Evolutionary conservation across 1,140 invertebrate genomes (phyloP), one percentile per base, ranked within the genome.

Genomic region (Mycetomoellerius zeteki): DNA sequence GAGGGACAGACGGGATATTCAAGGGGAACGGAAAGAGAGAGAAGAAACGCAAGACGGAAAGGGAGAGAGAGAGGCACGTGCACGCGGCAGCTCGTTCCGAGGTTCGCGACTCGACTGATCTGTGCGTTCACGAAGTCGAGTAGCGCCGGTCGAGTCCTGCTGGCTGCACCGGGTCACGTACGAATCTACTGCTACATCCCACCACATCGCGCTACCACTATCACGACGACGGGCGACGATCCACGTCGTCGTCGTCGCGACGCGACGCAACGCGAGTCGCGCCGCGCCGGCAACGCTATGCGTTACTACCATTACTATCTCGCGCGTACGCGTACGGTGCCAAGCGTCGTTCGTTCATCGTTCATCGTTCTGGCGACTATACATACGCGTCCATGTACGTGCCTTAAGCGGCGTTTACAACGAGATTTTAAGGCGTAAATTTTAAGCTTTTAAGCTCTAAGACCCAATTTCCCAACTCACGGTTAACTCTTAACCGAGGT

Each of bases 91-190:
- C 91, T 89, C 91, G 88, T 87, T 84, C 82, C 88, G 73, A 92
- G 86, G 58, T 64, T 90, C 91, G 90, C 87, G 88, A 90, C 88
- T 90, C 91, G 87, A 93, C 89, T 92, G 92, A 86, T 86, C 86
- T 78, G 91, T 88, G 87, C 86, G 87, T 91, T 91, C 89, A 87
- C 85, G 88, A 92, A 93, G 91, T 90, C 91, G 91, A 91, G 91
- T 93, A 93, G 91, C 91, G 43, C n/a, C 50, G 52, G 87, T 90
- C 30, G 77, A 86, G 88, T 91, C 75, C 86, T 91, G 76, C 52
- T 65, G 64, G 88, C 87, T 89, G 91, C 90, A 90, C 86, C 82
- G 87, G 86, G 91, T 92, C 92, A 92, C 91, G 91, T 92, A 93
- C 90, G 86, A 90, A 89, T 89, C 88, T 80, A 76, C 77, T 65